Conservation (phyloP, 1,140 invertebrate species). For the Sminthurides bifidus region DNA sequence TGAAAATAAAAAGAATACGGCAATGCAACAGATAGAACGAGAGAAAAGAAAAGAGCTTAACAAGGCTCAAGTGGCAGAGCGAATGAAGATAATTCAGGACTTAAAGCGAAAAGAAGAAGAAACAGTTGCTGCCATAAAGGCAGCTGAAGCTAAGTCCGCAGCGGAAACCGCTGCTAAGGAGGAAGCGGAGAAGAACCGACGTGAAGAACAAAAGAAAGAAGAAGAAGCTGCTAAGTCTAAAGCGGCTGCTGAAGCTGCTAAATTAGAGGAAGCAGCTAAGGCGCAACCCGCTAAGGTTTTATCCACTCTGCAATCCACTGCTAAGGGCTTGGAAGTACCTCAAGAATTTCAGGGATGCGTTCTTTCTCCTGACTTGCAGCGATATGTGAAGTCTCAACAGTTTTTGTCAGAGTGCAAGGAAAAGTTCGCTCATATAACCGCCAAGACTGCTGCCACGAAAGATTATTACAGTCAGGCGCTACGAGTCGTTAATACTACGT, state of each 20-base stretch:
- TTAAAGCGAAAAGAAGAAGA: slow-evolving; percentile 5
- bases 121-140: too few species aligned
- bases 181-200: slow-evolving; percentile 6
- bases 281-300: background rate
- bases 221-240: slow-evolving; percentile 4
- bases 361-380: slow-evolving; percentile 15
- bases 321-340: slow-evolving; percentile 9
- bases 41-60: background rate
- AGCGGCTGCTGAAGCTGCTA: background rate
- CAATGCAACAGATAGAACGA: background rate
- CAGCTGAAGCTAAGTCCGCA: too few species aligned
- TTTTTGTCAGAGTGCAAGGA: slow-evolving; percentile 13
- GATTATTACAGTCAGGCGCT: slow-evolving; percentile 22
- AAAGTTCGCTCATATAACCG: slow-evolving; percentile 5
- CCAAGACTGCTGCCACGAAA: slow-evolving; percentile 10
- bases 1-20: background rate
- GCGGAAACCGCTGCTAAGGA: background rate
- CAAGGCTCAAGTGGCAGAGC: background rate
- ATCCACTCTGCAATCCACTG: background rate
- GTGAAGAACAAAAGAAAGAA: slow-evolving; percentile 9
- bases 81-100: background rate
- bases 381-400: slow-evolving; percentile 15
- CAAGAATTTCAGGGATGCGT: slow-evolving; percentile 16
- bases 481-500: slow-evolving; percentile 26
- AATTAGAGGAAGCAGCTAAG: background rate